Evolutionary conservation across 2,113 vertebrate genomes (phyloP), one percentile per base, ranked within the genome.

Genomic region (Falco punctatus): DNA sequence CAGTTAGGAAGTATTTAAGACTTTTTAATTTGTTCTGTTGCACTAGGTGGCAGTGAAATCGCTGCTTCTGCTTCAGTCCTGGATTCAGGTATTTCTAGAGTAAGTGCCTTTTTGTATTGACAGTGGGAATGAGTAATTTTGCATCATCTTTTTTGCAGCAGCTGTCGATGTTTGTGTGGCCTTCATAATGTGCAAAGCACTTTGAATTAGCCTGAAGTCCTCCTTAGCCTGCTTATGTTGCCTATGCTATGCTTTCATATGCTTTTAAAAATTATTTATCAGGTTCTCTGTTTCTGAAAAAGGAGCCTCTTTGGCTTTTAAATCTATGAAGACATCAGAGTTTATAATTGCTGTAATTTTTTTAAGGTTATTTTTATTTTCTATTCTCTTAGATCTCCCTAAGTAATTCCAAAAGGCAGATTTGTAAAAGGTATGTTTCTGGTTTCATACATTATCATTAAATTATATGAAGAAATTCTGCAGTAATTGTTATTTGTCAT

Each of bases 371-470:
- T 15, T 79, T 94, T 92, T 83, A 35, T 93, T 88, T 93, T 84
- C 28, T 94, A 26, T 82, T 97, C 62, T 98, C 92, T 91, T 91
- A 98, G 98, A 96, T 88, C 52, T 97, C 96, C 22, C 58, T 97
- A 88, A 96, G 3, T 93, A 98, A 73, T 96, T 96, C 96, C 81
- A 85, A 88, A 92, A 98, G 94, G 92, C 98, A 96, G 91, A 87
- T 98, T 73, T 98, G 97, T 97, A 98, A 98, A 97, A 97, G 98
- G 98, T 98, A 98, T 3, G 97, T 97, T 87, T 85, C 58, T 87
- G 2, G 17, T 83, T 96, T 92, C 7, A 11, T 93, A 38, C 48
- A 9, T 6, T 30, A 5, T 67, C 8, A n/a, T 70, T 80, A 86
- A 62, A 55, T 67, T 72, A 10, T 33, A 65, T 70, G 83, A 19